Evolutionary conservation across 2,797 vertebrate species (phyloP), one percentile per base, ranked within the genome.

Genomic region (Smutsia gigantea): DNA sequence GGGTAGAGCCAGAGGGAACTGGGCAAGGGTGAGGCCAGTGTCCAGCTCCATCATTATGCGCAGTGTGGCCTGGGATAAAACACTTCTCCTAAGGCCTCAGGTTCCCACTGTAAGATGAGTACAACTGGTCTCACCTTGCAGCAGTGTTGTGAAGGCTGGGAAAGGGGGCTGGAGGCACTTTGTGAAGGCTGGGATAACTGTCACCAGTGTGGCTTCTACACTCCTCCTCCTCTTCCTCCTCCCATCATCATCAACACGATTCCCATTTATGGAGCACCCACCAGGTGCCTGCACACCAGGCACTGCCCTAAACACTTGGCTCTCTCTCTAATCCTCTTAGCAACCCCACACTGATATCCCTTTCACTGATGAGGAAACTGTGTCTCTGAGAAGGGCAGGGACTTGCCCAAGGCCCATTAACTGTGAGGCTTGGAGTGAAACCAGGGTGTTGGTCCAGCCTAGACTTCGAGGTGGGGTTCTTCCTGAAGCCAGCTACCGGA

Each of bases 351-450:
- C 39, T 7, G 23, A 51, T 9, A 42, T 37, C 42, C 39, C 39
- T 34, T 81, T 82, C 34, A 39, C 72, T 81, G 59, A 21, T 7
- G 69, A 88, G 82, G 69, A 75, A 57, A 79, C 84, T n/a, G 57
- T 72, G 85, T 61, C 66, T 79, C 46, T 27, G 78, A 72, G 37
- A 79, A 27, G 34, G 21, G 25, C 49, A 77, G 66, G 39, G 74
- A 49, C 61, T 66, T 74, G 69, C 37, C 66, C 31, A 31, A 78
- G 37, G n/a, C 69, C 68, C 69, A 27, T 19, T 0, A 0, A 46
- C 27, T 51, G 34, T n/a, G 61, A 90, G 23, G 31, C 2, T 27
- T 4, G 14, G 53, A 7, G 1, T 1, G 0, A 29, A 19, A 15
- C 21, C 69, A n/a, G 34, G 21, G 27, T n/a, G 46, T 59, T 83